Evolutionary conservation across 2,113 vertebrate genomes (phyloP).

Genomic region (Colossoma macropomum): DNA sequence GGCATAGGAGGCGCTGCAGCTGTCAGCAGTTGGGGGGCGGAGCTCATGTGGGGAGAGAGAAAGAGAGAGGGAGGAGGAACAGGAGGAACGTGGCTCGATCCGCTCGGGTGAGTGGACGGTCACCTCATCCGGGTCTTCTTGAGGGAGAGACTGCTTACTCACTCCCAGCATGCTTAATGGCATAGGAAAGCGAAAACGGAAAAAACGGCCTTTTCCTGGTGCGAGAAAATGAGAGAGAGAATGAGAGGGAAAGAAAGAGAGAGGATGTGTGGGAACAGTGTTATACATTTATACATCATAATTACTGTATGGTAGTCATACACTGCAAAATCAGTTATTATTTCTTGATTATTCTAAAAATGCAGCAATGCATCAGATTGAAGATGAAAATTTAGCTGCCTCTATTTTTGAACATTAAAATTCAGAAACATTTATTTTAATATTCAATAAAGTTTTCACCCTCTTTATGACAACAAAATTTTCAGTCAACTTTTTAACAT

Average conservation of each 20-base stretch:
- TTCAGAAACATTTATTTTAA: too few species aligned
- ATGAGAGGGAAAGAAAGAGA: background rate
- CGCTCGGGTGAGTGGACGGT: conserved; percentile 89
- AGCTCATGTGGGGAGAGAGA: conserved; percentile 78
- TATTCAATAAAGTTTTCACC: too few species aligned
- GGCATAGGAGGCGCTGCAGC: conserved; percentile 90
- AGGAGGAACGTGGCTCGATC: conserved; percentile 58
- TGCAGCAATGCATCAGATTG: too few species aligned
- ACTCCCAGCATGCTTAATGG: conserved; percentile 85
- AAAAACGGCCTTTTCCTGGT: conserved; percentile 84
- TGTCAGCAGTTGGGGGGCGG: conserved; percentile 89
- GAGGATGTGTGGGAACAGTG: too few species aligned
- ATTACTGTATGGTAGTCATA: too few species aligned
- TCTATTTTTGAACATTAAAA: too few species aligned
- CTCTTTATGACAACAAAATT: too few species aligned
- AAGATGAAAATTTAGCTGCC: too few species aligned
- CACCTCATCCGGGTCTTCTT: conserved; percentile 94
- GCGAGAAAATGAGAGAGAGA: background rate
- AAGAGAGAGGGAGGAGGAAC: conserved; percentile 44
- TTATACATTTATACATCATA: too few species aligned
- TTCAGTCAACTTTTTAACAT: too few species aligned
- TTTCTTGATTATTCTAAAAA: too few species aligned
- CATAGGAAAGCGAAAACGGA: conserved; percentile 89
- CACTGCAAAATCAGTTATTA: too few species aligned
- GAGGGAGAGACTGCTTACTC: conserved; percentile 93